These are phyloP conservation scores for Hyppa rectilinea DNA, from an alignment of 2,888 invertebrate genomes.

Conservation along the genomic window DNA sequence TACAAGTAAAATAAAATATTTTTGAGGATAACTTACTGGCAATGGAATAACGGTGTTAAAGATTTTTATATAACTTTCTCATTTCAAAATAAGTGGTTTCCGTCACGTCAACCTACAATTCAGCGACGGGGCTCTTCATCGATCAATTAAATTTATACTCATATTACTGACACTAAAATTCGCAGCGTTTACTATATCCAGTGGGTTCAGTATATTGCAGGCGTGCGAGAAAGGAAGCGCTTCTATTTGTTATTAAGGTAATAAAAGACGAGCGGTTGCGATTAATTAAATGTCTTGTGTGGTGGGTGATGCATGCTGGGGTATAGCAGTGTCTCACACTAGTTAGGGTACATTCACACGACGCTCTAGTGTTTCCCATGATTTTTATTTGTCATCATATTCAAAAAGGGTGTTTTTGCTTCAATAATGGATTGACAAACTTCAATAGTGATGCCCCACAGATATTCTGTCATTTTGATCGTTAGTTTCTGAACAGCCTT, in stretches of 20 bases:
- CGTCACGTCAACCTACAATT: background rate
- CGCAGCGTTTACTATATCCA: conserved; percentile 2
- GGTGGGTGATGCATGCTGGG: background rate
- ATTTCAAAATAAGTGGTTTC: too few relatives aligned
- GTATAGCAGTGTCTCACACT: background rate
- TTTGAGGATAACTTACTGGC: background rate
- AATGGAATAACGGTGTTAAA: background rate
- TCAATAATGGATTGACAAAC: too few relatives aligned
- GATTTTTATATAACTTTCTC: background rate
- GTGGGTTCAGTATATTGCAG: conserved; percentile 14
- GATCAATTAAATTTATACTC: background rate
- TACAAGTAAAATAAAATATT: too few relatives aligned
- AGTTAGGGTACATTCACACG: background rate
- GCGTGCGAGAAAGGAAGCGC: conserved; percentile 11
- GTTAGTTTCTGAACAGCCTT: too few relatives aligned
- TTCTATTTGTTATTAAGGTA: conserved; percentile 48
- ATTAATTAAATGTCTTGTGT: conserved; percentile 48
- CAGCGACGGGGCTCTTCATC: background rate
- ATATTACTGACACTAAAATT: background rate
- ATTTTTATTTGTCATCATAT: background rate
- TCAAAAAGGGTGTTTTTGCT: too few relatives aligned
- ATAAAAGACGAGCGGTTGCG: conserved; percentile 33
- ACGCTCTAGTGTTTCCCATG: background rate
- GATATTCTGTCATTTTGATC: too few relatives aligned
- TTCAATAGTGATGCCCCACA: too few relatives aligned